phyloP scores from a whole-genome alignment of 2,797 vertebrate species.

The Helostoma temminkii region DNA sequence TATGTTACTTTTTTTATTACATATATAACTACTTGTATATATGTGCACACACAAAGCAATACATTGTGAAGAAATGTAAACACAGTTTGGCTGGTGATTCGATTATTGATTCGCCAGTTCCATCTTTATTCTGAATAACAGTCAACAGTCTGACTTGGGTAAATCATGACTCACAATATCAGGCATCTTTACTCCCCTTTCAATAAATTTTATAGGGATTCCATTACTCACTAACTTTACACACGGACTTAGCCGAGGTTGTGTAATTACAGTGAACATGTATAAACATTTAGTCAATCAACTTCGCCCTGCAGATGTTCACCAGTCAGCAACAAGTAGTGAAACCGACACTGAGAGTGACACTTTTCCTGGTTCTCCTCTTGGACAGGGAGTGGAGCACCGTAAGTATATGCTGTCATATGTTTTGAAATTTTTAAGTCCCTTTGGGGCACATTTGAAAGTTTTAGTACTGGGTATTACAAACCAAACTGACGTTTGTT shows the following conservation, averaged over 20 bases:
- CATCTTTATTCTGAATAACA: slow-evolving; percentile 8
- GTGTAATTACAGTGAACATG: slow-evolving; percentile 52
- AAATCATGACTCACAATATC: slow-evolving; percentile 44
- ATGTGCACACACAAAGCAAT: no score
- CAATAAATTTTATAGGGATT: slow-evolving; percentile 54
- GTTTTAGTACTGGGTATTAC: background rate
- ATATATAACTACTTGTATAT: no score
- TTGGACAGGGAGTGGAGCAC: slow-evolving; percentile 2
- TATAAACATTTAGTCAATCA: slow-evolving; percentile 3
- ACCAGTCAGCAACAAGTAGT: slow-evolving; percentile 27
- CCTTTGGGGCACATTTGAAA: background rate
- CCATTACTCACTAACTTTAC: slow-evolving; percentile 46
- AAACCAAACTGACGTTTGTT: background rate
- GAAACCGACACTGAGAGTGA: slow-evolving; percentile 29
- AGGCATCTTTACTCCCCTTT: slow-evolving; percentile 41
- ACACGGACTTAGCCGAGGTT: slow-evolving; percentile 25
- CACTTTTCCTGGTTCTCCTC: background rate
- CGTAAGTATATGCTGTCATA: no score
- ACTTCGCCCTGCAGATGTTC: slow-evolving; percentile 40
- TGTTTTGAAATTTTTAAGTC: background rate
- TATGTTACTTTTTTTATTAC: no score
- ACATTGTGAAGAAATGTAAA: no score
- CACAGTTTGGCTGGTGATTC: no score
- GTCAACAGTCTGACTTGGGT: slow-evolving; percentile 6
- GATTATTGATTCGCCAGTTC: background rate